These are phyloP conservation scores for Oncorhynchus mykiss DNA, from an alignment of 2,113 vertebrate genomes.

Conservation along the genomic window DNA sequence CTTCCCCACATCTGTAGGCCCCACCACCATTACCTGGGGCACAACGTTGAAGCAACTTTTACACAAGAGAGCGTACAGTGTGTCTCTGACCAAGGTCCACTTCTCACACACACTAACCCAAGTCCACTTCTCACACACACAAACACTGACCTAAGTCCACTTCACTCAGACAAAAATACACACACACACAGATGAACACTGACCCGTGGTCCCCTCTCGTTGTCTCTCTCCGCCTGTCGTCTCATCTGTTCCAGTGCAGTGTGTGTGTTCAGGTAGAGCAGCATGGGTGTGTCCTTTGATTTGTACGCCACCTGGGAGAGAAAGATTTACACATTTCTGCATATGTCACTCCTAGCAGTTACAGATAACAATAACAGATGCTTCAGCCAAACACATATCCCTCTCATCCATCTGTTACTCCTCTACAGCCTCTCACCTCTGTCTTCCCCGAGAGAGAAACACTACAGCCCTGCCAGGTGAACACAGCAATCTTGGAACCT, in stretches of 20 bases:
- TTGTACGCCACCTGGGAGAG: constrained; percentile 83
- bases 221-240: constrained; percentile 90
- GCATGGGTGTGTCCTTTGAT: constrained; percentile 96
- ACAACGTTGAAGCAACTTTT: not conserved
- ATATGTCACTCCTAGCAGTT: not conserved
- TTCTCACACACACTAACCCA: not conserved
- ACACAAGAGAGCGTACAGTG: not conserved
- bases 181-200: constrained; percentile 10
- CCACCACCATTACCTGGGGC: constrained; percentile 91
- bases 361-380: not conserved
- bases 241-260: constrained; percentile 97
- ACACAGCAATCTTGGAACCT: constrained; percentile 93
- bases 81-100: not conserved
- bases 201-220: constrained; percentile 89
- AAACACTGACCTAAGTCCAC: not conserved
- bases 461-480: constrained; percentile 96
- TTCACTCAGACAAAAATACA: not conserved
- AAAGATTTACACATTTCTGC: not conserved
- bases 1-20: constrained; percentile 94
- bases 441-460: constrained; percentile 90
- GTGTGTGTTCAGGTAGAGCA: constrained; percentile 95
- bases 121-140: not conserved
- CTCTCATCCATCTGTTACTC: not conserved
- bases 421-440: constrained; percentile 68
- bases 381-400: not conserved